A percentile compares a stretch with the other conserved stretches of the same genome.
These are phyloP conservation scores for Phragmatobia fuliginosa DNA, from an alignment of 2,888 invertebrate genomes.

Conservation along the genomic window DNA sequence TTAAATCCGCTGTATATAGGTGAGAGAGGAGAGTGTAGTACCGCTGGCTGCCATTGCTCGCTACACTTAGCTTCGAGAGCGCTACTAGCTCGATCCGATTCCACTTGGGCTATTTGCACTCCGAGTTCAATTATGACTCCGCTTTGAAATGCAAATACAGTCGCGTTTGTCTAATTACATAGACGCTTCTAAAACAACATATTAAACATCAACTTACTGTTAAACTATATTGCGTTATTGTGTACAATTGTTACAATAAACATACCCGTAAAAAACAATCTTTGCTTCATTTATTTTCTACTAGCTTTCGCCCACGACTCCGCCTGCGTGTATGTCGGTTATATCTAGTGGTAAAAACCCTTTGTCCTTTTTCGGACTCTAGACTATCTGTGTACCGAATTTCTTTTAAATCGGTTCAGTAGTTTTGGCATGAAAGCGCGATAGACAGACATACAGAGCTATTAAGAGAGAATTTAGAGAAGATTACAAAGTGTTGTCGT, in stretches of 20 bases:
- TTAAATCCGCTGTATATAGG: conserved; percentile 41
- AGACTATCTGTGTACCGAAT: too few relatives aligned
- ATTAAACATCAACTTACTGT: conserved; percentile 71
- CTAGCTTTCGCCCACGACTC: too few relatives aligned
- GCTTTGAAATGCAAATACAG: conserved; percentile 85
- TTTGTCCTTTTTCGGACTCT: too few relatives aligned
- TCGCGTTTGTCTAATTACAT: conserved; percentile 83
- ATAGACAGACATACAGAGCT: too few relatives aligned
- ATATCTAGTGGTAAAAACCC: too few relatives aligned
- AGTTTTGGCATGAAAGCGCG: too few relatives aligned
- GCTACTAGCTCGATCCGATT: conserved; percentile 82
- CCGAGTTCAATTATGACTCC: conserved; percentile 81
- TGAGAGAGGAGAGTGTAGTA: conserved; percentile 36
- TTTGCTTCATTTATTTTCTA: neutral
- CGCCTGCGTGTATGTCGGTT: too few relatives aligned
- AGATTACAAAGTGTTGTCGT: too few relatives aligned
- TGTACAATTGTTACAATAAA: neutral
- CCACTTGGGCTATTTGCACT: conserved; percentile 84
- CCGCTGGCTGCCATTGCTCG: conserved; percentile 60
- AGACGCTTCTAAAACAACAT: conserved; percentile 76
- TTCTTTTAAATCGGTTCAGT: too few relatives aligned
- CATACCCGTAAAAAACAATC: neutral
- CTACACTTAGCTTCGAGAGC: conserved; percentile 72
- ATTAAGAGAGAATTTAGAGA: too few relatives aligned
- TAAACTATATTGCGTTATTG: conserved; percentile 16